Evolutionary conservation across 1,140 invertebrate species (phyloP).

Genomic region (Lasioglossum baleicum): DNA sequence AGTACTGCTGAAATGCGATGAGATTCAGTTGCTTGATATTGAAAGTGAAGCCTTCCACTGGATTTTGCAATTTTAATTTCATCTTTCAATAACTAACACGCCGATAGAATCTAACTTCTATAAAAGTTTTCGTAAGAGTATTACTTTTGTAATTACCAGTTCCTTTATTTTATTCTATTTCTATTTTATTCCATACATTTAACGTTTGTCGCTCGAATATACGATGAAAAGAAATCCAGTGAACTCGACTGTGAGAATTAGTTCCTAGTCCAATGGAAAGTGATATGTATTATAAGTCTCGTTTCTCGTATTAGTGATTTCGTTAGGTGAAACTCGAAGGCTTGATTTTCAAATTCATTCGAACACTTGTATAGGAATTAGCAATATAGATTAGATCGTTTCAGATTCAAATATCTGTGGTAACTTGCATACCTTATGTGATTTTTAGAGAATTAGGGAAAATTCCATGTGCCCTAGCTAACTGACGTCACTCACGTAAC

Average conservation of each 20-base stretch:
- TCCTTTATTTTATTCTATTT: constrained; percentile 38
- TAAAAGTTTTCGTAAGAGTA: constrained; percentile 23
- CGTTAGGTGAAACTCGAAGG: constrained; percentile 57
- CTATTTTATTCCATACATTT: constrained; percentile 30
- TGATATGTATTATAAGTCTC: constrained; percentile 64
- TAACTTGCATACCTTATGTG: constrained; percentile 66
- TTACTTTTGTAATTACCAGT: constrained; percentile 48
- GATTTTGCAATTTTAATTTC: constrained; percentile 35
- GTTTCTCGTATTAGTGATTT: constrained; percentile 47
- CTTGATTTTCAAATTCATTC: constrained; percentile 65
- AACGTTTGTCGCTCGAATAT: constrained; percentile 30
- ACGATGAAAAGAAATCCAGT: constrained; percentile 48
- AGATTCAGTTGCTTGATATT: constrained; percentile 57
- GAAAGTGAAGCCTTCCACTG: constrained; percentile 66
- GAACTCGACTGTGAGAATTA: constrained; percentile 63
- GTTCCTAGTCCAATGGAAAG: constrained; percentile 72
- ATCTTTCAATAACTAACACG: neutral
- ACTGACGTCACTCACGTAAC: constrained; percentile 64
- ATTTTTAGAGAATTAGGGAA: constrained; percentile 70
- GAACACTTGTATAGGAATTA: constrained; percentile 43
- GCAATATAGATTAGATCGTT: constrained; percentile 51
- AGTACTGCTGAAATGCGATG: constrained; percentile 46
- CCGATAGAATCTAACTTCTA: neutral
- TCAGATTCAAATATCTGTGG: constrained; percentile 57
- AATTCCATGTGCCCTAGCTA: constrained; percentile 70